A percentile compares a stretch with the other conserved stretches of the same genome.
phyloP scores from a whole-genome alignment of 2,888 invertebrate species.

The Mystacides longicornis region DNA sequence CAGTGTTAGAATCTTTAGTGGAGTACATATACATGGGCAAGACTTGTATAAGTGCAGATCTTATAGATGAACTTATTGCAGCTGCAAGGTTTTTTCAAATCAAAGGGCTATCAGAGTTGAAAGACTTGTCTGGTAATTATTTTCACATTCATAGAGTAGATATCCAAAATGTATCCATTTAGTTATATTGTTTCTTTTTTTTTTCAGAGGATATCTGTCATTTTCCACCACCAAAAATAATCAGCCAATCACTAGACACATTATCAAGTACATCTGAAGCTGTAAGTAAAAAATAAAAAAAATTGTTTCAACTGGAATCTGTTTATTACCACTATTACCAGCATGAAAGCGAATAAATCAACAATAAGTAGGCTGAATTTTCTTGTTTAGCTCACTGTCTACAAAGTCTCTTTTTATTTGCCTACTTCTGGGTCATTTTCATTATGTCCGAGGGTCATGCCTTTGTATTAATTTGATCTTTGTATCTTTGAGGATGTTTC shows the following conservation, averaged over 20 bases:
- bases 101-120: slow-evolving; percentile 49
- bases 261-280: background rate
- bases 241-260: slow-evolving; percentile 35
- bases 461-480: no score
- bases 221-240: slow-evolving; percentile 45
- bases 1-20: slow-evolving; percentile 61
- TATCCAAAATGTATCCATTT: background rate
- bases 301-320: no score
- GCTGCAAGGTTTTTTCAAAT: slow-evolving; percentile 67
- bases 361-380: no score
- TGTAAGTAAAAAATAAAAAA: background rate
- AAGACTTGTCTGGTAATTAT: slow-evolving; percentile 42
- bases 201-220: slow-evolving; percentile 32
- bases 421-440: no score
- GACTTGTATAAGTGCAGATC: slow-evolving; percentile 60
- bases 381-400: no score
- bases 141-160: no score
- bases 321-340: no score
- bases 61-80: slow-evolving; percentile 59
- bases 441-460: no score
- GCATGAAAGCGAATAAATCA: no score
- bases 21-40: slow-evolving; percentile 75
- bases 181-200: background rate
- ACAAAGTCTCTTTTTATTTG: no score
- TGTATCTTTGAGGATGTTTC: no score